A percentile compares a stretch with the other conserved stretches of the same genome.
Evolutionary conservation across 1,140 invertebrate genomes (phyloP).

Genomic region (Sitophilus oryzae): DNA sequence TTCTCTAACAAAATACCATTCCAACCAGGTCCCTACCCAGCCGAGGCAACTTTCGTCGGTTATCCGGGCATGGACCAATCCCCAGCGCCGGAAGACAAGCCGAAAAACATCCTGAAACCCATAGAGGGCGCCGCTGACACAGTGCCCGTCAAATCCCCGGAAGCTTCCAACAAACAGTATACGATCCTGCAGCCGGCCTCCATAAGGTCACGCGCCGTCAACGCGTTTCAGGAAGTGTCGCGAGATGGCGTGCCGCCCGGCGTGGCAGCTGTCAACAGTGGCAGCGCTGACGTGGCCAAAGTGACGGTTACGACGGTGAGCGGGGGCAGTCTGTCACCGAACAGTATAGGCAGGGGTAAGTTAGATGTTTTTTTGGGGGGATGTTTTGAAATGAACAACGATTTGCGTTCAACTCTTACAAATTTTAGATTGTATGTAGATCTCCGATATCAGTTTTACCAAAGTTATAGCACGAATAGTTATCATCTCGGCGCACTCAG

Average conservation of each 20-base stretch:
- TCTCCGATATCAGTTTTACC: no score
- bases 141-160: slow-evolving; percentile 45
- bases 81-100: slow-evolving; percentile 45
- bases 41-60: slow-evolving; percentile 58
- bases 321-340: slow-evolving; percentile 62
- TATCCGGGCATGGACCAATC: slow-evolving; percentile 48
- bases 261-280: slow-evolving; percentile 56
- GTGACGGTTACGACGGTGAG: slow-evolving; percentile 38
- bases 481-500: no score
- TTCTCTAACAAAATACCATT: slow-evolving; percentile 15
- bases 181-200: slow-evolving; percentile 77
- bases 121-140: slow-evolving; percentile 22
- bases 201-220: slow-evolving; percentile 66
- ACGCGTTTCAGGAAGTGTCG: slow-evolving; percentile 68
- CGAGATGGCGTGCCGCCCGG: slow-evolving; percentile 59
- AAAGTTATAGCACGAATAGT: no score
- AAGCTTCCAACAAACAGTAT: slow-evolving; percentile 58
- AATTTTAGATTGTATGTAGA: neutral
- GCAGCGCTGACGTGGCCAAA: slow-evolving; percentile 25
- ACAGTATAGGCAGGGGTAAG: slow-evolving; percentile 69
- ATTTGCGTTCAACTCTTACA: no score
- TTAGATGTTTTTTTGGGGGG: slow-evolving; percentile 2
- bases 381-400: neutral
- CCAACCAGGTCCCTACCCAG: slow-evolving; percentile 57
- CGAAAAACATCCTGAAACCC: slow-evolving; percentile 31